Conservation (phyloP, 2,888 invertebrate species). For the Agonopterix heracliana region DNA sequence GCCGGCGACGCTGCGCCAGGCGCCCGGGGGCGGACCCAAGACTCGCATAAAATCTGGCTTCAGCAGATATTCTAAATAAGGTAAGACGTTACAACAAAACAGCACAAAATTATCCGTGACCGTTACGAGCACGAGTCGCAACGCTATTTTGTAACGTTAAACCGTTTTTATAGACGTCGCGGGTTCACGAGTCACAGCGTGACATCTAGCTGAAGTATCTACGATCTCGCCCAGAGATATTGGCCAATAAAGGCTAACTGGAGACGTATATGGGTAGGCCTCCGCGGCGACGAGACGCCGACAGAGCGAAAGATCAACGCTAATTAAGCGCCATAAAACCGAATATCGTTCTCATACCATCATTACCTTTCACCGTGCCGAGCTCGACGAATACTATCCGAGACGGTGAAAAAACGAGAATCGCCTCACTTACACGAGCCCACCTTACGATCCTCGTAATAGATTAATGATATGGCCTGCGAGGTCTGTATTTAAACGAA, state of each 20-base stretch:
- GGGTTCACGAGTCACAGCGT: conserved; percentile 29
- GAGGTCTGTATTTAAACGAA: conserved; percentile 56
- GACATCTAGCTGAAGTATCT: conserved; percentile 53
- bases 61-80: conserved; percentile 21
- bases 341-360: conserved; percentile 58
- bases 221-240: conserved; percentile 46
- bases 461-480: conserved; percentile 72
- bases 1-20: conserved; percentile 9
- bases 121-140: conserved; percentile 2
- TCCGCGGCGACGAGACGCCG: conserved; percentile 40
- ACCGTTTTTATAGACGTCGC: conserved; percentile 29
- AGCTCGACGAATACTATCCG: conserved; percentile 24
- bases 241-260: conserved; percentile 48
- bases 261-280: conserved; percentile 47
- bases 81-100: conserved; percentile 9
- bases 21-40: conserved; percentile 34
- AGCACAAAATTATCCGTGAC: conserved; percentile 7
- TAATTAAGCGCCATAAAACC: conserved; percentile 72
- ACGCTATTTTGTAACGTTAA: conserved; percentile 4
- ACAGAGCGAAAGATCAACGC: conserved; percentile 60
- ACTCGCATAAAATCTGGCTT: conserved; percentile 30
- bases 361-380: conserved; percentile 62
- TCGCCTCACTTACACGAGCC: conserved; percentile 52
- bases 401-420: conserved; percentile 46
- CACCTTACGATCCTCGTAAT: conserved; percentile 57